A percentile compares a stretch with the other conserved stretches of the same genome.
phyloP scores from a whole-genome alignment of 2,888 invertebrate species.

The Druceiella hillmani region DNA sequence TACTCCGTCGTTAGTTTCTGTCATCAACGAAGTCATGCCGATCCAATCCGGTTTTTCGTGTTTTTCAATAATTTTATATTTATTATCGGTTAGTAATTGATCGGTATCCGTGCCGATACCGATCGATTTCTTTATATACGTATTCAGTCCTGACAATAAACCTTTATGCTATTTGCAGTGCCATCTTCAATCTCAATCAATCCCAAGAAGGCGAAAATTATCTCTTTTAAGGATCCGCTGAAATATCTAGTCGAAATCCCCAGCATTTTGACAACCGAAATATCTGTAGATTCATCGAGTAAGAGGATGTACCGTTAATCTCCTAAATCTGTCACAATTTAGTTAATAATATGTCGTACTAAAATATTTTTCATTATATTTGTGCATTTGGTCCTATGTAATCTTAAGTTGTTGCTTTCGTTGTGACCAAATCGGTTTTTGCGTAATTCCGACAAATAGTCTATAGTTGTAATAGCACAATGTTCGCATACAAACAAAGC shows the following conservation, averaged over 20 bases:
- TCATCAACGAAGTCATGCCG: no score
- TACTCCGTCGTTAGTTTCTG: no score
- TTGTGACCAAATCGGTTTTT: background rate
- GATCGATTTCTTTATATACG: background rate
- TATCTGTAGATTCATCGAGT: constrained; percentile 1
- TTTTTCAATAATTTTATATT: no score
- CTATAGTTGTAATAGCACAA: background rate
- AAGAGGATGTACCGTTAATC: background rate
- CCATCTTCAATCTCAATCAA: background rate
- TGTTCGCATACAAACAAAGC: background rate
- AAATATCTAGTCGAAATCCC: background rate
- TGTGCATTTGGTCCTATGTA: background rate
- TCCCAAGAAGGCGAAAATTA: background rate
- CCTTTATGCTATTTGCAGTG: background rate
- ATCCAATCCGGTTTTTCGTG: no score
- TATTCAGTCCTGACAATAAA: background rate
- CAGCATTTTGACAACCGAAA: background rate
- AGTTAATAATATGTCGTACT: background rate
- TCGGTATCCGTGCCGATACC: background rate
- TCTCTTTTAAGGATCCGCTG: background rate
- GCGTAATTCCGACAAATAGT: background rate
- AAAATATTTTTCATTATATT: background rate
- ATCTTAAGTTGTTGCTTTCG: background rate
- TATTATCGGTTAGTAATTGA: background rate
- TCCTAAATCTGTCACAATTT: background rate